Evolutionary conservation across 2,113 vertebrate species (phyloP).

Genomic region (Tichodroma muraria): DNA sequence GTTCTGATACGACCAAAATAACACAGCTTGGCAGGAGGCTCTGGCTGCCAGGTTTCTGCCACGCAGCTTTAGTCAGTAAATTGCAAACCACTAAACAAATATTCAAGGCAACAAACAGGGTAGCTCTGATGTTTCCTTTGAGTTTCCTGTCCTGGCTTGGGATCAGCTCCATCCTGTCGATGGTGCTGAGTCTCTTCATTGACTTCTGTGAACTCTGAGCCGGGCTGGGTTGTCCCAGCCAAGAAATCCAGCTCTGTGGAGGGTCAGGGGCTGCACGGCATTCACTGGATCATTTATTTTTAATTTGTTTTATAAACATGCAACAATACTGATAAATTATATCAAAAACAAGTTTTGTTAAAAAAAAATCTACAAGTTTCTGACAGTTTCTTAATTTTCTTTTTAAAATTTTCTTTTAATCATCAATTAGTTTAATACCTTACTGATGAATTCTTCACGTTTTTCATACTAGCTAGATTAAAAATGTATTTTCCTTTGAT

Average conservation of each 20-base stretch:
- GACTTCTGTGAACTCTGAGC: neutral
- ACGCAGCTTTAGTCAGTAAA: conserved; percentile 28
- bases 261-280: neutral
- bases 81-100: conserved; percentile 55
- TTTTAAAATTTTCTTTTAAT: neutral
- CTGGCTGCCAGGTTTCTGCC: conserved; percentile 15
- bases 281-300: neutral
- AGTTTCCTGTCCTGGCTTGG: conserved; percentile 42
- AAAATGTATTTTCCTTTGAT: neutral
- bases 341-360: neutral
- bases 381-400: neutral
- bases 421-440: neutral
- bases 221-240: neutral
- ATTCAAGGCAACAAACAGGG: conserved; percentile 47
- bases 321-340: neutral
- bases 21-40: conserved; percentile 20
- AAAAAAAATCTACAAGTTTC: neutral
- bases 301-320: neutral
- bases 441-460: neutral
- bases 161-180: neutral
- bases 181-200: neutral
- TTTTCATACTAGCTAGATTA: neutral
- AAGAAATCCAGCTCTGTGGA: neutral
- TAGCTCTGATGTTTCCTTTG: conserved; percentile 46
- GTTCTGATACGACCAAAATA: conserved; percentile 48